A percentile compares a stretch with the other conserved stretches of the same genome.
phyloP scores from a whole-genome alignment of 2,113 vertebrate species.

The Gopherus flavomarginatus region DNA sequence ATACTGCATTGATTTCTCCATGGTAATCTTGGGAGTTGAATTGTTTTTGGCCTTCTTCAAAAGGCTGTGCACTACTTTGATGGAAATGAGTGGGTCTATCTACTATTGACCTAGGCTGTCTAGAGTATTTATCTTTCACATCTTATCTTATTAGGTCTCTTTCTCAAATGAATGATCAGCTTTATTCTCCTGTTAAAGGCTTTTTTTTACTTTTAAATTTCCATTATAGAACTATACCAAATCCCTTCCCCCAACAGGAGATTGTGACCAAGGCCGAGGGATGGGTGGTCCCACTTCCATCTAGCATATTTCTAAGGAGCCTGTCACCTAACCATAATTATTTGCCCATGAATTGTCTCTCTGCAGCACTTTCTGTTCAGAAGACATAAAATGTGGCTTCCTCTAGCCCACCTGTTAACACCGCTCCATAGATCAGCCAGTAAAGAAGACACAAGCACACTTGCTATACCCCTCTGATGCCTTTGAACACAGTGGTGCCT shows the following conservation, averaged over 20 bases:
- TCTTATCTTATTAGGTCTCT: not conserved
- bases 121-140: not conserved
- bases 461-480: not conserved
- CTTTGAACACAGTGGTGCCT: not conserved
- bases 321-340: not conserved
- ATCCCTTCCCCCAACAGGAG: not conserved
- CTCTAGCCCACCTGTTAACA: not conserved
- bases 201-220: not conserved
- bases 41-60: not conserved
- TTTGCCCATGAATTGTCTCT: not conserved
- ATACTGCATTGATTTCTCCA: constrained; percentile 1
- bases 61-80: not conserved
- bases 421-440: not conserved
- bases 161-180: not conserved
- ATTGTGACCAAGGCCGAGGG: not conserved
- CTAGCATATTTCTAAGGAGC: not conserved
- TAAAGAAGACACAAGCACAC: not conserved
- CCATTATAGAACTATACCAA: not conserved
- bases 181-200: not conserved
- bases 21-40: not conserved
- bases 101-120: not conserved
- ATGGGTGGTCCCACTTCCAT: not conserved
- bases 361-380: not conserved
- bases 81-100: not conserved
- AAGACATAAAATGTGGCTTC: not conserved